Percentiles rank a stretch among this genome's conserved stretches.
Conservation (phyloP, 2,113 vertebrate genomes). For the Pterocles burchelli region DNA sequence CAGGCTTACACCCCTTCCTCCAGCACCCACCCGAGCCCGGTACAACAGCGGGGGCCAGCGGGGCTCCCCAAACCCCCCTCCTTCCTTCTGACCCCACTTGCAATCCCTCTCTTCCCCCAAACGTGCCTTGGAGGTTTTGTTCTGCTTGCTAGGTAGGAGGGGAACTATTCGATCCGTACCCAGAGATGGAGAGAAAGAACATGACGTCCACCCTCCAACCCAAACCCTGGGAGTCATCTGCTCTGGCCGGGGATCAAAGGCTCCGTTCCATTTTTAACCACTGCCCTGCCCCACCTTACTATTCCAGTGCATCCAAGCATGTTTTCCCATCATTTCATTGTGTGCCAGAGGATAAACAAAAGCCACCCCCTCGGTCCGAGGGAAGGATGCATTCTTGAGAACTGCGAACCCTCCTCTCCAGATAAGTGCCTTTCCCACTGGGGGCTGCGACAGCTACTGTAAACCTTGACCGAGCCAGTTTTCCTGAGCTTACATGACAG, state of each 20-base stretch:
- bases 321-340: constrained; percentile 81
- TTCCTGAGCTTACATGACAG: constrained; percentile 67
- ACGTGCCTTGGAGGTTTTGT: background rate
- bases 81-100: background rate
- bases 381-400: constrained; percentile 75
- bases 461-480: constrained; percentile 57
- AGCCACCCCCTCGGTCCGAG: constrained; percentile 68
- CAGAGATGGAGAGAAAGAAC: constrained; percentile 53
- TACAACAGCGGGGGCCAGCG: rapidly evolving
- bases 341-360: constrained; percentile 84
- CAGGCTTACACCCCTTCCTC: rapidly evolving
- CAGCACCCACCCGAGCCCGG: background rate
- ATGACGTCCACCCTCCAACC: constrained; percentile 47
- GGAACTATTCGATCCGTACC: constrained; percentile 18
- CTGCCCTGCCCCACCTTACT: constrained; percentile 73
- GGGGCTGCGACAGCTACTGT: constrained; percentile 54
- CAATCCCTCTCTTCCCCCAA: background rate
- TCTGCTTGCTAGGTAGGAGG: constrained; percentile 4
- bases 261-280: constrained; percentile 76
- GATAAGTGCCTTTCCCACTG: constrained; percentile 74
- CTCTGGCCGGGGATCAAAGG: constrained; percentile 80
- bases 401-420: constrained; percentile 28
- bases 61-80: background rate
- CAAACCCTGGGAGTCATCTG: constrained; percentile 61
- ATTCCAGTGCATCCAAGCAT: constrained; percentile 66